Evolutionary conservation across 2,113 vertebrate species (phyloP), one percentile per base, ranked within the genome.

Genomic region (Pachycephala philippinensis): DNA sequence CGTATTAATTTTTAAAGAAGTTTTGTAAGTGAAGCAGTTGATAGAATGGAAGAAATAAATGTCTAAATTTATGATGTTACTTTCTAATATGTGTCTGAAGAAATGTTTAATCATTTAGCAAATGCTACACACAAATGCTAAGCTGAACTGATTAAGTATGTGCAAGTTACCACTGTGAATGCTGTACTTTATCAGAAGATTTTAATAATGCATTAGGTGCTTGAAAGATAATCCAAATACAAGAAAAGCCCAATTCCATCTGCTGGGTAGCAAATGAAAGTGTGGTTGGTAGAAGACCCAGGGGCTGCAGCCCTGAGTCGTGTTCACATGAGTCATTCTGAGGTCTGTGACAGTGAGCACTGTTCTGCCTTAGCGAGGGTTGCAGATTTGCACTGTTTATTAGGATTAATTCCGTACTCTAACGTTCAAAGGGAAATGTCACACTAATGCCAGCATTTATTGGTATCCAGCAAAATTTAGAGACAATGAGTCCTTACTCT

Each of bases 401-500:
- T 87, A 79, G 83, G 35, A 80, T 90, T 83, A 85, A 90, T 90
- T 81, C 71, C 75, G 68, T 81, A 35, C 16, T 90, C 61, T 44
- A 56, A 60, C 45, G 95, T 93, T 90, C 85, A 95, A 95, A 91
- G 64, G 83, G 84, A 94, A 96, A 95, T 90, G 57, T 93, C 89
- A 72, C 81, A 42, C 76, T 89, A 93, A 93, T 96, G 89, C 91
- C 95, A 94, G 92, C 91, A 95, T 89, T 91, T 93, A 87, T 39
- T n/a, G 33, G 84, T 86, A 76, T 91, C 92, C 90, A 89, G 69
- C 37, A 93, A 91, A 88, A 66, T 45, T 50, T 33, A 60, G 78
- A 96, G 94, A 95, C 78, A 95, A 89, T 68, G 83, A 95, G 33
- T 87, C 56, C 50, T 86, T 87, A 69, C 69, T 95, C 81, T 92